A percentile compares a stretch with the other conserved stretches of the same genome.
Conservation (phyloP, 2,888 invertebrate genomes). For the Apeira syringaria region DNA sequence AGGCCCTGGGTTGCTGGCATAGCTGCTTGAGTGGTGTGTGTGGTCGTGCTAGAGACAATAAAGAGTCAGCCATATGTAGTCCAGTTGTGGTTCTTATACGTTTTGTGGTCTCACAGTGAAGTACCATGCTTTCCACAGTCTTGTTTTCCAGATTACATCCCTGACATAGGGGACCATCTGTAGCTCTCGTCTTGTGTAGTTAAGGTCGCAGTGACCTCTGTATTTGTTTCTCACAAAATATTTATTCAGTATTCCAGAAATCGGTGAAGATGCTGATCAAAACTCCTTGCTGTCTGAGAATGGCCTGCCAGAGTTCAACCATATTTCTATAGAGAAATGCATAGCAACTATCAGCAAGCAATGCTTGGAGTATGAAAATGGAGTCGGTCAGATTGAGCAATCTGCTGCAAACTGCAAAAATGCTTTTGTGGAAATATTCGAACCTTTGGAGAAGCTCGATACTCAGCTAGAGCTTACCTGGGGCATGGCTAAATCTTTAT, state of each 20-base stretch:
- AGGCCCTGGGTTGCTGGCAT: no score
- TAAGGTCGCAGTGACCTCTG: no score
- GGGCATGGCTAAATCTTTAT: slow-evolving; percentile 93
- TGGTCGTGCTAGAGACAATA: no score
- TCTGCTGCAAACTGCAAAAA: slow-evolving; percentile 72
- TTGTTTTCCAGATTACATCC: no score
- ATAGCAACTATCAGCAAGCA: slow-evolving; percentile 93
- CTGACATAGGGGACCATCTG: no score
- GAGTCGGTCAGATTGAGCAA: slow-evolving; percentile 87
- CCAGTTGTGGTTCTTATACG: no score
- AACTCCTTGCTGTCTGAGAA: slow-evolving; percentile 89
- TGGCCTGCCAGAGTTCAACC: slow-evolving; percentile 91
- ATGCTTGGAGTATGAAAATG: slow-evolving; percentile 91
- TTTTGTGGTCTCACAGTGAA: no score
- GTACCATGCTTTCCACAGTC: no score
- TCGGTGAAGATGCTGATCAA: slow-evolving; percentile 92
- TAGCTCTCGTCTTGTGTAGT: no score
- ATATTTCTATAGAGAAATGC: slow-evolving; percentile 92
- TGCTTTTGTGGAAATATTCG: slow-evolving; percentile 87
- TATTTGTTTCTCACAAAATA: no score
- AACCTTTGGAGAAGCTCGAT: slow-evolving; percentile 89
- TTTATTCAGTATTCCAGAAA: slow-evolving; percentile 89
- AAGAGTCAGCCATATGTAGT: no score
- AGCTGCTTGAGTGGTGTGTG: no score
- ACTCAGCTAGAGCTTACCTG: slow-evolving; percentile 91